Base-by-base conservation (phyloP, 92 coral and sea anemone species). In the Bergia puertoricense region DNA sequence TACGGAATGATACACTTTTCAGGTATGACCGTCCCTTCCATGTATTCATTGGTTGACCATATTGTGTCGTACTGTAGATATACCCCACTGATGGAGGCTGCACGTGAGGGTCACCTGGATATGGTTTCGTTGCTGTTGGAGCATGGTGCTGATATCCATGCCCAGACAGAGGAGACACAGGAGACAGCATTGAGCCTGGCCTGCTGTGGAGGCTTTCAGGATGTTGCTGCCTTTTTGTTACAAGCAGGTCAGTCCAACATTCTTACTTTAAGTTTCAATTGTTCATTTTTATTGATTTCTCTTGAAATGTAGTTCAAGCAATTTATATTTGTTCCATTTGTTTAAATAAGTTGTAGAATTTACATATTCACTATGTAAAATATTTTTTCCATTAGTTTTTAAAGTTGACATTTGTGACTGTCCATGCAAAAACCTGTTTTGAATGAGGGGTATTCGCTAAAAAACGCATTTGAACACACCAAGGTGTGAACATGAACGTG, bases 121-220 rank as follows among this genome's bases (percentile, higher is more conserved):
- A 97, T 97, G 99, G 99, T 97, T 8, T 93, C 97, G 8, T 87
- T 97, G 91, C 92, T 97, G 39, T 94, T 97, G 67, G 96, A 97
- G 72, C 98, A 97, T 90, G 97, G 97, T 81, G 98, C 98, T 86
- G 99, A 97, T 85, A 93, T 97, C 83, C 98, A 97, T 88, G 95
- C 98, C 48, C 99, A 97, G 89, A 97, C 99, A 5, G 99, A 97
- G 69, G 99, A 97, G 82, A 97, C 99, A 41, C 99, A 97, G 74
- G 98, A 97, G 89, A 97, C 99, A 51, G 99, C 99, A 0, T 90
- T 97, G 40, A 97, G 99, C 78, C 92, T 97, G 73, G 98, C 98
- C 11, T 97, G 99, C 62, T 97, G 99, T 90, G 99, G 99, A 48
- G 99, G 99, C 20, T 97, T 97, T 90, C 99, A 97, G 83, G 99